Conservation (phyloP, 1,140 invertebrate species). For the Myzus persicae region DNA sequence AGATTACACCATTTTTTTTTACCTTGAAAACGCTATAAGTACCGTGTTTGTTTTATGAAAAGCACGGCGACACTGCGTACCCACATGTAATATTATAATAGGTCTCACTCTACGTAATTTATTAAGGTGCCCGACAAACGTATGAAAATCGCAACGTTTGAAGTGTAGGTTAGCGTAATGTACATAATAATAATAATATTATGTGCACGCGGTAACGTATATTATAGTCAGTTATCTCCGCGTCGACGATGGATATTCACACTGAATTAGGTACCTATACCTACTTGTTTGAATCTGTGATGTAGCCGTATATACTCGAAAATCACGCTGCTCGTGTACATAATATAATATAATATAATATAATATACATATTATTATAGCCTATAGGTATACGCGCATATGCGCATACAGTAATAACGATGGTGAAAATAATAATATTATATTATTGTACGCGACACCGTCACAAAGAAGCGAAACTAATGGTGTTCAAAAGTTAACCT, state of each 20-base stretch:
- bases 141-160: neutral
- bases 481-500: slow-evolving; percentile 51
- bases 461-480: slow-evolving; percentile 55
- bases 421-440: neutral
- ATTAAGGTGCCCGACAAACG: no score
- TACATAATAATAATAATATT: neutral
- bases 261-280: slow-evolving; percentile 47
- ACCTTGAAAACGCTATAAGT: neutral
- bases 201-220: neutral
- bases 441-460: slow-evolving; percentile 11
- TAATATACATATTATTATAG: no score
- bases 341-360: neutral
- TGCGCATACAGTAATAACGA: neutral
- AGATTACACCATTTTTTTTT: neutral
- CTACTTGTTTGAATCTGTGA: slow-evolving; percentile 42
- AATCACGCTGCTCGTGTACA: neutral
- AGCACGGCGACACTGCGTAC: neutral
- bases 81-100: neutral
- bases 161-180: neutral
- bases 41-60: neutral
- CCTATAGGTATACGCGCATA: no score
- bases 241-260: slow-evolving; percentile 36
- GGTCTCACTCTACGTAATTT: neutral
- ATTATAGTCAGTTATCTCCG: neutral
- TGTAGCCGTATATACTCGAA: neutral